phyloP scores from a whole-genome alignment of 2,797 vertebrate species.

The Protosalanx chinensis region DNA sequence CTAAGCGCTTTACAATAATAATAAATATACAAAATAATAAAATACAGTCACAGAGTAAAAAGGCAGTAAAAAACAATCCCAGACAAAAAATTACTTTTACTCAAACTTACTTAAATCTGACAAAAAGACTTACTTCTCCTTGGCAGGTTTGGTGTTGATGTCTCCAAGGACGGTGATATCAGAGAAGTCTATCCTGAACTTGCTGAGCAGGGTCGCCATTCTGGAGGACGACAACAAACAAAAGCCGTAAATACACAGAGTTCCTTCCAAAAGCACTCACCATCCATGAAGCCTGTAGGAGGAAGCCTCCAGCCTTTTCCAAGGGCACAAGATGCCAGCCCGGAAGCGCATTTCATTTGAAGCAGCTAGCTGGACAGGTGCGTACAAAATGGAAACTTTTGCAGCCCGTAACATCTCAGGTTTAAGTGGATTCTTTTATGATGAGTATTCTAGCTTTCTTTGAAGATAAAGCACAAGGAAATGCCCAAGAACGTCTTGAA shows the following conservation, averaged over 20 bases:
- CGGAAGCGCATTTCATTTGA: not conserved
- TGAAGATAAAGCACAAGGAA: constrained; percentile 18
- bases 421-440: constrained; percentile 18
- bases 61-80: not conserved
- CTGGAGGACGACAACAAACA: constrained; percentile 60
- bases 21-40: no score
- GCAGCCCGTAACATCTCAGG: not conserved
- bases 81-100: not conserved
- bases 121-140: constrained; percentile 81
- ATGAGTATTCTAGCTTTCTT: constrained; percentile 41
- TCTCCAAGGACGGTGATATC: constrained; percentile 97
- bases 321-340: not conserved
- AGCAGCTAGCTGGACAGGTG: not conserved
- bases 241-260: constrained; percentile 11
- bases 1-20: no score
- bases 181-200: constrained; percentile 98
- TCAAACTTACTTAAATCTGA: no score
- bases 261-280: no score
- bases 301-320: not conserved
- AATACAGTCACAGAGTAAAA: not conserved
- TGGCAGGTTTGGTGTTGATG: constrained; percentile 96
- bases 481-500: not conserved
- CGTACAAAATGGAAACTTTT: not conserved
- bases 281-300: not conserved
- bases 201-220: constrained; percentile 97